Evolutionary conservation across 2,113 vertebrate genomes (phyloP).

Genomic region (Elanus axillaris): DNA sequence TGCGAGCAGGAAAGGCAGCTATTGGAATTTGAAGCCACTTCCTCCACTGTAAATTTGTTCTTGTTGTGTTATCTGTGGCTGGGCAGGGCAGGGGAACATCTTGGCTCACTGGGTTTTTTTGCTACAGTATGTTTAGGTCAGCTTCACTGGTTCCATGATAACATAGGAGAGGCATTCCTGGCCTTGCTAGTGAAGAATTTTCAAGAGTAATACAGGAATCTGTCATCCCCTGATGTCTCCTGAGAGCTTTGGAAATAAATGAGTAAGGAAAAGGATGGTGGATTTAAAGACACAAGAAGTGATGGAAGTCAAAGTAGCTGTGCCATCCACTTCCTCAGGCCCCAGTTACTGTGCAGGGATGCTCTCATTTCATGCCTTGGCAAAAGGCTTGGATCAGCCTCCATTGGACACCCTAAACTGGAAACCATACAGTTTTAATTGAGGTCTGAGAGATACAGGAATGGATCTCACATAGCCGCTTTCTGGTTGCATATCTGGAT

Average conservation of each 20-base stretch:
- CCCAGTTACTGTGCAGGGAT: background rate
- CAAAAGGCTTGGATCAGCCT: background rate
- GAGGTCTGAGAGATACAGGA: background rate
- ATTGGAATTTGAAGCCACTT: constrained; percentile 25
- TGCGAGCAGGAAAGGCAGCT: constrained; percentile 59
- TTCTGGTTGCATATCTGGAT: fast-evolving
- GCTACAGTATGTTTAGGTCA: constrained; percentile 29
- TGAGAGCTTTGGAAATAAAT: background rate
- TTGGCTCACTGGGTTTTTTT: constrained; percentile 44
- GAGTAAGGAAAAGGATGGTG: background rate
- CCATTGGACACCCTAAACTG: background rate
- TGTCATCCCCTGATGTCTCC: background rate
- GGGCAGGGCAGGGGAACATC: constrained; percentile 47
- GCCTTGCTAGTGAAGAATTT: constrained; percentile 19
- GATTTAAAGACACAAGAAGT: background rate
- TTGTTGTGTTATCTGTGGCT: constrained; percentile 50
- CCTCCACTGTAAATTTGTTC: constrained; percentile 42
- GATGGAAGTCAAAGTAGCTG: background rate
- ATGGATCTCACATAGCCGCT: background rate
- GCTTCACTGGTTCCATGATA: constrained; percentile 28
- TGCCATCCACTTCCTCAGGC: background rate
- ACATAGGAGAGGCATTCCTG: constrained; percentile 23
- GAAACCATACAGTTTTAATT: background rate
- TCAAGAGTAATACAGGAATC: background rate
- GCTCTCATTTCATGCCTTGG: background rate